These are phyloP conservation scores for Cyprinodon brontotheroides DNA, from an alignment of 2,113 vertebrate species.

Conservation along the genomic window DNA sequence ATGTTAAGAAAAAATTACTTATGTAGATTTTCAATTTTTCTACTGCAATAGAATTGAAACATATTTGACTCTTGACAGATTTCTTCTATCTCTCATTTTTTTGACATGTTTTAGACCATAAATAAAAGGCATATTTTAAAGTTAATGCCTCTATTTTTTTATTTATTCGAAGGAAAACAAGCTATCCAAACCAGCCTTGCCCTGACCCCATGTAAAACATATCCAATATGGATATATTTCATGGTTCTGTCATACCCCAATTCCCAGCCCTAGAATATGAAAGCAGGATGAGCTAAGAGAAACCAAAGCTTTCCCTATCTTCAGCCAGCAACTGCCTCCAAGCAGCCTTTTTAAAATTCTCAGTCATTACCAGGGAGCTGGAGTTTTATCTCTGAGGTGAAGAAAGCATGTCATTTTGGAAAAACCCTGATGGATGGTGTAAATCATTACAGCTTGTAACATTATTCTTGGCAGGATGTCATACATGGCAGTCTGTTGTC, in stretches of 20 bases:
- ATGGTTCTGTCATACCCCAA: not conserved
- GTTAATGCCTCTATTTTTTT: no score
- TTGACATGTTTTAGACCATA: no score
- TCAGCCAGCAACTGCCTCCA: constrained; percentile 49
- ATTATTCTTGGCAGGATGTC: constrained; percentile 64
- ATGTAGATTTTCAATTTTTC: no score
- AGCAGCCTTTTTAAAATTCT: constrained; percentile 20
- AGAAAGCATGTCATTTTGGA: constrained; percentile 44
- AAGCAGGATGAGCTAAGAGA: constrained; percentile 18
- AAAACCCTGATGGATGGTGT: constrained; percentile 59
- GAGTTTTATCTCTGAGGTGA: constrained; percentile 40
- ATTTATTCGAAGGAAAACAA: no score
- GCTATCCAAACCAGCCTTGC: no score
- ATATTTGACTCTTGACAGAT: not conserved
- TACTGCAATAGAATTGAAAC: not conserved
- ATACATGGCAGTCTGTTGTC: constrained; percentile 69
- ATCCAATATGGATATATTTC: no score
- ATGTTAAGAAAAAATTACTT: no score
- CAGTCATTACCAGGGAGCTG: constrained; percentile 24
- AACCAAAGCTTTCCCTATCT: constrained; percentile 7
- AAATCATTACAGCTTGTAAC: constrained; percentile 66
- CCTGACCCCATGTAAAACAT: no score
- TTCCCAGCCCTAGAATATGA: not conserved
- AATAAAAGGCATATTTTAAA: no score
- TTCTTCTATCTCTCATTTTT: no score